phyloP scores from a whole-genome alignment of 2,888 invertebrate species.

The Tinea trinotella region DNA sequence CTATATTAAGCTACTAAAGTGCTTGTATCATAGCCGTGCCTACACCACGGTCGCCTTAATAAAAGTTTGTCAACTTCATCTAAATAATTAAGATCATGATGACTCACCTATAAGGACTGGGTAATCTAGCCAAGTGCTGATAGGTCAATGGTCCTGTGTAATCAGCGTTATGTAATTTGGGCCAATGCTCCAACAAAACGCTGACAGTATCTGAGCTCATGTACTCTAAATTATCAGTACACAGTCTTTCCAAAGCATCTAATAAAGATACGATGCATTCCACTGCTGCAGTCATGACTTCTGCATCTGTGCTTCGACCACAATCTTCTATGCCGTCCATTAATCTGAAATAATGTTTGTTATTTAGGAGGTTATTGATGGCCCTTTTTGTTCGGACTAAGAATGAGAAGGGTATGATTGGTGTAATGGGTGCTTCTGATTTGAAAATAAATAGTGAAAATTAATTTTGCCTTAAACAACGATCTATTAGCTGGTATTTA shows the following conservation, averaged over 20 bases:
- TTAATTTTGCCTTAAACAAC: too few species aligned
- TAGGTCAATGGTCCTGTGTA: constrained; percentile 89
- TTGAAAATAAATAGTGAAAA: too few species aligned
- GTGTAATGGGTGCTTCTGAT: too few species aligned
- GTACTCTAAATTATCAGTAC: constrained; percentile 76
- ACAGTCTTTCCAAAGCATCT: constrained; percentile 85
- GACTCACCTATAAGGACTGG: constrained; percentile 82
- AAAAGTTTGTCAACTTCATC: too few species aligned
- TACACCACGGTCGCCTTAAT: too few species aligned
- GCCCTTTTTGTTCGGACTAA: too few species aligned
- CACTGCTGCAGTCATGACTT: constrained; percentile 83
- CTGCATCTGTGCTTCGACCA: constrained; percentile 84
- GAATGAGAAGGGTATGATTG: too few species aligned
- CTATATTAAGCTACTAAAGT: too few species aligned
- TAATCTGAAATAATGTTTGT: constrained; percentile 75
- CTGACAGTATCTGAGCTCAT: constrained; percentile 39
- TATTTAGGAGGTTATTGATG: too few species aligned
- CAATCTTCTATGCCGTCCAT: constrained; percentile 96
- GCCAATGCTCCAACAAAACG: constrained; percentile 77
- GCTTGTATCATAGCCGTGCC: too few species aligned
- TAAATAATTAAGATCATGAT: too few species aligned
- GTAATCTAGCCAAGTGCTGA: constrained; percentile 85
- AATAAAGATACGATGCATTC: constrained; percentile 88
- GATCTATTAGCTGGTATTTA: too few species aligned
- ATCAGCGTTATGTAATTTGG: constrained; percentile 80